Evolutionary conservation across 30 jellyfish, hydroid and myxozoan species (phyloP), one percentile per base, ranked within the genome.

Genomic region (Aurelia sp.): DNA sequence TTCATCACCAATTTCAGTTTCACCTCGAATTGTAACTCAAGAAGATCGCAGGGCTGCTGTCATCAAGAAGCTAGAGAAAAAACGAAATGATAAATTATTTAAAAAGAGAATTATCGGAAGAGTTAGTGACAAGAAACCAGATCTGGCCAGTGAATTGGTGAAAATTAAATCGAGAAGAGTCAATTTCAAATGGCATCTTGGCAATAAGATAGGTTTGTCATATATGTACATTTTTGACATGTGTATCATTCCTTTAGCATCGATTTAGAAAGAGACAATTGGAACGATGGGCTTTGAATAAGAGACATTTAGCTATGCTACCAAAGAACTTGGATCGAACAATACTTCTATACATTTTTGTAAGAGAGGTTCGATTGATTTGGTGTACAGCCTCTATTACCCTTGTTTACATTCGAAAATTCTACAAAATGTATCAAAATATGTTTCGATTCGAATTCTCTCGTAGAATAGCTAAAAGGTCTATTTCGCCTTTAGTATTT

Each of bases 181-280:
- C 17, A 89, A 83, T 72, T 94, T 94, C 79, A 94, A 94, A 74
- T 94, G 99, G 99, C 99, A 79, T 55, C 94, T 94, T 41, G 99
- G 99, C 50, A 77, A 68, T 33, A 89, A 89, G 62, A 88, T 94
- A 15, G 99, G 99, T 94, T 62, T 11, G 72, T 62, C 37, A 27
- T 62, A 21, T 19, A 3, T 67, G 51, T 9, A 17, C n/a, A 67
- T 67, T 18, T 67, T 2, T 67, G 0, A 15, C 21, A 7, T 66
- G 0, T 9, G 8, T 6, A 44, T 44, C 35, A 10, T 67, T 27
- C 20, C 15, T 18, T 67, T 67, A 2, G 62, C 78, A 67, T 27
- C 21, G 53, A 67, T 72, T 72, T 72, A 41, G 55, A 44, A 44
- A 44, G 16, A 9, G 8, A 9, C 8, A 9, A 44, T 44, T 10